Conservation (phyloP, 64 coral and sea anemone species). For the Montipora sp. region DNA sequence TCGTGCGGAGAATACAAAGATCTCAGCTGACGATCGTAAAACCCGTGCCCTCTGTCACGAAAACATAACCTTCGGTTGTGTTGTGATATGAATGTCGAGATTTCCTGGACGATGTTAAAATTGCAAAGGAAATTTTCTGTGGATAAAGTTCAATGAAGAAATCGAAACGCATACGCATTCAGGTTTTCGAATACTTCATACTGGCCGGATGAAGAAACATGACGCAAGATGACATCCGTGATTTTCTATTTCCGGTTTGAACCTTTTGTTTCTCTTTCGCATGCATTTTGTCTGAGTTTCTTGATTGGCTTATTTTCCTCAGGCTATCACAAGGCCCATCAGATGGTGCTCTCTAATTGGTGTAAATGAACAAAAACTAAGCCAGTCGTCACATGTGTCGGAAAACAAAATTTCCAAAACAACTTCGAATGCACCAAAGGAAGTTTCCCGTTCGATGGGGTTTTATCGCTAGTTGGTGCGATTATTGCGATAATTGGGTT, state of each 20-base stretch:
- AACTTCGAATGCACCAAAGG: conserved; percentile 1
- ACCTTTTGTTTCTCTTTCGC: not conserved
- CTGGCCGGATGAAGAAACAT: not conserved
- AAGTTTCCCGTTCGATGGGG: not conserved
- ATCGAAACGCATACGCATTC: not conserved
- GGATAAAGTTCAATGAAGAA: not conserved
- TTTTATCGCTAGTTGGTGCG: not conserved
- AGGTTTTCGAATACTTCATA: not conserved
- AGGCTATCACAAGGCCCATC: conserved; percentile 23
- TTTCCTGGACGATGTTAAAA: no score
- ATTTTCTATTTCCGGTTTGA: conserved; percentile 39
- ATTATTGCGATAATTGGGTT: not conserved
- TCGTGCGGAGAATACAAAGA: conserved; percentile 15
- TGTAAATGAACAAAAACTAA: conserved; percentile 39
- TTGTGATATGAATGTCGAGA: not conserved
- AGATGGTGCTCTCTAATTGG: conserved; percentile 1
- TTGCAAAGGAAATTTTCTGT: not conserved
- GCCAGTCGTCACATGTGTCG: conserved; percentile 14
- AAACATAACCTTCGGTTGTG: not conserved
- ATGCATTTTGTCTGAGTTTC: not conserved
- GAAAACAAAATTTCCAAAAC: conserved; percentile 45
- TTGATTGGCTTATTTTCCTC: conserved; percentile 19
- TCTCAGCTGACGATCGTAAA: not conserved
- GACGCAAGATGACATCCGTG: conserved; percentile 16
- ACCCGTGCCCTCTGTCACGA: conserved; percentile 33